phyloP scores from a whole-genome alignment of 2,888 invertebrate genomes.

The Bruchidius siliquastri region DNA sequence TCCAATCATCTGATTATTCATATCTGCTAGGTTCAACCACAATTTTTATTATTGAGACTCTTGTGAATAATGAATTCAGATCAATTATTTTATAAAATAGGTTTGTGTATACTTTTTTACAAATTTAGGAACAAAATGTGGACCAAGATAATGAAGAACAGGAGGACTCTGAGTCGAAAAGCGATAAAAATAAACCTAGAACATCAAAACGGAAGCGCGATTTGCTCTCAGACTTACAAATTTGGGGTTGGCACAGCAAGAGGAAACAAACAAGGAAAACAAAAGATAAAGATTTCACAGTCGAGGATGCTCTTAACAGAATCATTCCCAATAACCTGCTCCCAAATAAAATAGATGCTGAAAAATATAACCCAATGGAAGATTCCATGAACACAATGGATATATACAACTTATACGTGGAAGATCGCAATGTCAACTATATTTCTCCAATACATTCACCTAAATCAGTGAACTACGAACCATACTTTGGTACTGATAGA shows the following conservation, averaged over 20 bases:
- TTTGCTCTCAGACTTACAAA: constrained; percentile 65
- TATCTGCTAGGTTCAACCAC: too few relatives aligned
- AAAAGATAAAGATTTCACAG: constrained; percentile 58
- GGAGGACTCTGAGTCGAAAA: constrained; percentile 38
- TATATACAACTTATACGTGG: constrained; percentile 57
- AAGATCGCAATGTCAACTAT: constrained; percentile 34
- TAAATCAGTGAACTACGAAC: constrained; percentile 34
- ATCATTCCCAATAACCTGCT: constrained; percentile 54
- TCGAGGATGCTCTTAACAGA: constrained; percentile 63
- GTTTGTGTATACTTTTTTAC: neutral
- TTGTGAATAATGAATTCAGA: too few relatives aligned
- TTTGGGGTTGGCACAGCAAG: constrained; percentile 74
- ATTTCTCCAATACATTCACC: constrained; percentile 38
- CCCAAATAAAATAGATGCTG: constrained; percentile 44
- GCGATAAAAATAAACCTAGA: constrained; percentile 33
- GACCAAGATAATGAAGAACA: constrained; percentile 40
- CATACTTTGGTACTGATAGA: constrained; percentile 62
- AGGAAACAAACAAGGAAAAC: constrained; percentile 53
- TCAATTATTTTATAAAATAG: too few relatives aligned
- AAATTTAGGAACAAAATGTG: constrained; percentile 26
- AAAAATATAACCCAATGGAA: constrained; percentile 44
- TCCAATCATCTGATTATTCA: too few relatives aligned
- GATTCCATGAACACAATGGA: constrained; percentile 61
- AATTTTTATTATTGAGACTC: too few relatives aligned
- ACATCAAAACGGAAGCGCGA: constrained; percentile 62